phyloP scores from a whole-genome alignment of 2,888 invertebrate genomes.

The Agrilus mali region DNA sequence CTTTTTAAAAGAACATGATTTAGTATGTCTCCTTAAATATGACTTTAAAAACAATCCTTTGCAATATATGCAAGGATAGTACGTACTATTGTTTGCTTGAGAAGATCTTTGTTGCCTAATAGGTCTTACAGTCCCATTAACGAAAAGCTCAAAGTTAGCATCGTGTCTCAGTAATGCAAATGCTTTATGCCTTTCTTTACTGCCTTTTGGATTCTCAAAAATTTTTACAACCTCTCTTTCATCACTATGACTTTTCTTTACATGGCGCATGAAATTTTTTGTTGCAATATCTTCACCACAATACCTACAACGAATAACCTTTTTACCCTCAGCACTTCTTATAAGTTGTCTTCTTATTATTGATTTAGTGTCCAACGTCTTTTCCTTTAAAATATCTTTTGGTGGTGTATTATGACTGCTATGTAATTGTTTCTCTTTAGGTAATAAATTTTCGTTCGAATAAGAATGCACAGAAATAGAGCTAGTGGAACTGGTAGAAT shows the following conservation, averaged over 20 bases:
- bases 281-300: constrained; percentile 6
- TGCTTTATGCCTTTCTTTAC: constrained; percentile 6
- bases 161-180: constrained; percentile 5
- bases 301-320: constrained; percentile 1
- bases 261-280: constrained; percentile 7
- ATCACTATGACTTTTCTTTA: not conserved
- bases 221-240: constrained; percentile 3
- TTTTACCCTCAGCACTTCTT: not conserved
- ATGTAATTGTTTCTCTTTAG: too few species aligned
- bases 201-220: constrained; percentile 3
- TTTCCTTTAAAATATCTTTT: too few species aligned
- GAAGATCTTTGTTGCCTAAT: not conserved
- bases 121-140: constrained; percentile 5
- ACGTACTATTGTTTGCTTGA: not conserved
- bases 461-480: not conserved
- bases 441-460: not conserved
- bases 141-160: constrained; percentile 7
- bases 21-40: constrained; percentile 9
- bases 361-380: too few species aligned
- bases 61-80: constrained; percentile 9
- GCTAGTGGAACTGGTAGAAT: too few species aligned
- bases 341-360: not conserved
- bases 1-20: not conserved
- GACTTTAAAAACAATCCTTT: constrained; percentile 6
- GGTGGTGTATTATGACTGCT: too few species aligned